Evolutionary conservation across 2,113 vertebrate species (phyloP), one percentile per base, ranked within the genome.

Genomic region (Talpa occidentalis): DNA sequence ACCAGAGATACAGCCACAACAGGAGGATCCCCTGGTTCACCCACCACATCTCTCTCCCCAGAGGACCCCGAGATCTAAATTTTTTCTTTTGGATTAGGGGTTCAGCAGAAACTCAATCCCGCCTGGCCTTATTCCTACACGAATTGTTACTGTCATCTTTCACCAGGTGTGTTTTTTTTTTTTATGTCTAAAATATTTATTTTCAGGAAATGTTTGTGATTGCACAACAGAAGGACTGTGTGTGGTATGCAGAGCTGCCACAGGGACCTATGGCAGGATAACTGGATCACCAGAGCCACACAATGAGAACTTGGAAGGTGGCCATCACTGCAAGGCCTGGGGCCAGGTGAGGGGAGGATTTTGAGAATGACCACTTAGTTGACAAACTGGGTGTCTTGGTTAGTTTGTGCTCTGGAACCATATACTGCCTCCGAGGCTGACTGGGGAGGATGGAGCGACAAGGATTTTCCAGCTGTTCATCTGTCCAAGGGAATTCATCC

Each of bases 401-500:
- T 52, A n/a, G 35, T 49, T 77, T 84, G 88, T 94, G 67, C 35
- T 80, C 83, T 84, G 67, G n/a, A 84, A 30, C 15, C n/a, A 32
- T 1, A 22, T 28, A 0, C 5, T 69, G 47, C 54, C 40, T 92
- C 67, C 56, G 79, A 42, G 4, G 37, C 8, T 26, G 62, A 49
- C 0, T 40, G 1, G 47, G 67, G 40, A 92, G 54, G 69, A 60
- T 85, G 7, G 98, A 96, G 73, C 98, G 98, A 94, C 99, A 99
- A 44, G 96, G 21, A 54, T 98, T 98, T 47, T 97, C 82, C 59
- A 98, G 97, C 79, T 97, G 92, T 56, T 97, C 72, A 10, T 95
- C 32, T 0, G 54, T 56, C 54, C 54, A 56, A 22, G 97, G 90
- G 56, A 99, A 98, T 95, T 98, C 97, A 19, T 85, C 97, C 95